Base-by-base conservation (phyloP, 2,888 invertebrate genomes). In the Diplazon laetatorius region DNA sequence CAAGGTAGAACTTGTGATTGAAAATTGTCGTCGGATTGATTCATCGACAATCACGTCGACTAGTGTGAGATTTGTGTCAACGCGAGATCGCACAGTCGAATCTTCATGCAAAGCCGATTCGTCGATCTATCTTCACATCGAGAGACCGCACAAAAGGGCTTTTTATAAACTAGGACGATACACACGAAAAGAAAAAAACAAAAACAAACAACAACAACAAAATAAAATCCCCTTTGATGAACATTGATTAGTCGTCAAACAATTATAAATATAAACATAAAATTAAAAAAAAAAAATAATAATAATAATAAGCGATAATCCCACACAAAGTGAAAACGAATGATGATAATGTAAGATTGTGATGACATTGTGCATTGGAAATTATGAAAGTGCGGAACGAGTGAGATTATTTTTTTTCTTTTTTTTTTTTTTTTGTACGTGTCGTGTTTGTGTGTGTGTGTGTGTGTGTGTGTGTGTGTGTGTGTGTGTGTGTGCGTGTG, bases 371-470 rank as follows among this genome's bases (percentile, higher is more conserved):
- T 85, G 85, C 80, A 79, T 84, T 86, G 85, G 55, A 85, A 73
- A 78, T 65, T 80, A 87, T 87, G 87, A 86, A 35, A 72, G 74
- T 85, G 84, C 84, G 87, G 85, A 83, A 84, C 81, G 85, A 88
- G 85, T 88, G 87, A 87, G 83, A 80, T 76, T 82, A 42, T 70
- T 37, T 20, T 59, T 59, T 12, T 35, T 57, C 16, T 16, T 1
- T 57, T 12, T 30, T 14, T 55, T 14, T 14, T 14, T 46, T 6
- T 46, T 14, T 46, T 46, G 0, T 46, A 6, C 14, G 14, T 35
- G 35, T 44, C n/a, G n/a, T n/a, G n/a, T n/a, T n/a, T 42, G 22
- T 16, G 20, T n/a, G n/a, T n/a, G n/a, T 50, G 22, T 39, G 22
- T 30, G 18, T 30, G 65, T 71, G 50, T 52, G n/a, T 50, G 35